Evolutionary conservation across 2,888 invertebrate species (phyloP).

Genomic region (Acronicta psi): DNA sequence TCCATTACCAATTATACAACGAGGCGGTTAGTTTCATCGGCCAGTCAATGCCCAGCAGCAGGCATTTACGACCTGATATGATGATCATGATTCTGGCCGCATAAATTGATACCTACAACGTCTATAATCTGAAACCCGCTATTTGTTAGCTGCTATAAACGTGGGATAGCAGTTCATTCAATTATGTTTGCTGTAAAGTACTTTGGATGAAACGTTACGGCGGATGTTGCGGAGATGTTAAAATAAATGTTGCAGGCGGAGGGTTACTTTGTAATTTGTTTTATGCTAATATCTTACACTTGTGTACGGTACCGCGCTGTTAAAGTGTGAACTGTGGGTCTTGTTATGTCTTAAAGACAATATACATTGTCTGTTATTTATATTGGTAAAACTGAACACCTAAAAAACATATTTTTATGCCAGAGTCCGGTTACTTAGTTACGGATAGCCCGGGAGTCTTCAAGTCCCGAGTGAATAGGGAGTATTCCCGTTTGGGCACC

Average conservation of each 20-base stretch:
- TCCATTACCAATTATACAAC: too few relatives aligned
- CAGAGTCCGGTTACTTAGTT: too few relatives aligned
- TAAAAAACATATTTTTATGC: too few relatives aligned
- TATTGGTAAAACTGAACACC: too few relatives aligned
- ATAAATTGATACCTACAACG: too few relatives aligned
- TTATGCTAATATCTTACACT: conserved; percentile 31
- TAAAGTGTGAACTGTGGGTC: too few relatives aligned
- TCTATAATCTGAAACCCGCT: not conserved
- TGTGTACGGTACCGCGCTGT: not conserved
- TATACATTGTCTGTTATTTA: too few relatives aligned
- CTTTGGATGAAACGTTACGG: conserved; percentile 5
- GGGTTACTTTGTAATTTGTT: conserved; percentile 51
- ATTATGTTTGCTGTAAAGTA: conserved; percentile 8
- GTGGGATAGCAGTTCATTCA: not conserved
- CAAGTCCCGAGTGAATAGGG: too few relatives aligned
- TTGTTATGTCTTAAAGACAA: too few relatives aligned
- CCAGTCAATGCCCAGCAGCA: not conserved
- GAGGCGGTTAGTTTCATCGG: not conserved
- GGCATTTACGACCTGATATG: not conserved
- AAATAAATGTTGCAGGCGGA: conserved; percentile 21
- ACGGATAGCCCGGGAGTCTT: too few relatives aligned
- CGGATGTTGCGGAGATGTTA: conserved; percentile 27
- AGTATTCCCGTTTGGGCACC: too few relatives aligned
- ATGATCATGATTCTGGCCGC: not conserved
- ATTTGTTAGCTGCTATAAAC: conserved; percentile 5